Percentiles rank a stretch among this genome's conserved stretches.
phyloP scores from a whole-genome alignment of 2,113 vertebrate species.

The Psittacula cyanocephala region DNA sequence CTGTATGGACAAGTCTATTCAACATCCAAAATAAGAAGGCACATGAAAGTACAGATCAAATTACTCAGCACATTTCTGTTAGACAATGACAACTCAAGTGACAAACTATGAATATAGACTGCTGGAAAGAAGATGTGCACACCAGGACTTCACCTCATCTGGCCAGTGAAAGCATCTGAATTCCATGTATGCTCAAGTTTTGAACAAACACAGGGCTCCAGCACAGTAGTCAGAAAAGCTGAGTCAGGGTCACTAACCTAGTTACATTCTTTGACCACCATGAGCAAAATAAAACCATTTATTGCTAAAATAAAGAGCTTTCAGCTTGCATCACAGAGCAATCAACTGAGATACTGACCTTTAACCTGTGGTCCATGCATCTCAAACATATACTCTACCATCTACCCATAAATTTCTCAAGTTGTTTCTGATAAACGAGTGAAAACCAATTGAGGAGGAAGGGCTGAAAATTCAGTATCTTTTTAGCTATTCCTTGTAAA shows the following conservation, averaged over 20 bases:
- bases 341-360: neutral
- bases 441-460: neutral
- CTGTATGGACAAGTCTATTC: neutral
- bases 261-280: neutral
- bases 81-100: neutral
- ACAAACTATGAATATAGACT: neutral
- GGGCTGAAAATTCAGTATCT: neutral
- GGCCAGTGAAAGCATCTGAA: neutral
- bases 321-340: neutral
- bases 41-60: neutral
- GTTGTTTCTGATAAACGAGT: neutral
- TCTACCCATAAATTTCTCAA: neutral
- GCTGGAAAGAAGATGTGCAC: neutral
- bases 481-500: neutral
- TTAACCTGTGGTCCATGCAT: neutral
- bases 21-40: neutral
- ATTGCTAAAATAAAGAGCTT: constrained; percentile 14
- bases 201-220: neutral
- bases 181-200: neutral
- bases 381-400: neutral
- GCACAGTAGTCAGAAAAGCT: neutral
- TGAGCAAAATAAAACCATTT: neutral
- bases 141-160: neutral
- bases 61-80: neutral
- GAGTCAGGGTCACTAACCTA: neutral